Conservation (phyloP, 2,113 vertebrate species). For the Jacana jacana region DNA sequence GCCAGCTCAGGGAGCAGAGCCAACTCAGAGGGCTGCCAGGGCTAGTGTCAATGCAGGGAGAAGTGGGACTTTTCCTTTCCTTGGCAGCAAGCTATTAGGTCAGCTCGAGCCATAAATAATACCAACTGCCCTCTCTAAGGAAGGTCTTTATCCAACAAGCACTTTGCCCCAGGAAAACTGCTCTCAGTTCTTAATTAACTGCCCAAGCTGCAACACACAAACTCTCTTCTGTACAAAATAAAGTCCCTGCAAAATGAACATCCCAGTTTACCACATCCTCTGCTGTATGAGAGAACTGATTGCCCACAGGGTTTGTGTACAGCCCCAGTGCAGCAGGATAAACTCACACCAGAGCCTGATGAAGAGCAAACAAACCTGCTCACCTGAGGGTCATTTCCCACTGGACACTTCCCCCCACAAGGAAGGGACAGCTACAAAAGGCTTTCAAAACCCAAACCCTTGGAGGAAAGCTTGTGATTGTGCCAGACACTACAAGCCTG, state of each 20-base stretch:
- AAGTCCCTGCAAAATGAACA: neutral
- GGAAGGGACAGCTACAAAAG: neutral
- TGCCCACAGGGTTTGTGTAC: neutral
- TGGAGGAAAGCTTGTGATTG: neutral
- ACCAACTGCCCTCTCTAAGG: neutral
- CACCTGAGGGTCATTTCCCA: neutral
- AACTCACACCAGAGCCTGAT: neutral
- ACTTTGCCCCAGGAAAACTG: neutral
- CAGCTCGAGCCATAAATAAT: slow-evolving; percentile 7
- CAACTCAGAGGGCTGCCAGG: neutral
- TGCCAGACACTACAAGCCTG: neutral
- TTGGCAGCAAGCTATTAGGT: neutral
- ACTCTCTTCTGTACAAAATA: neutral
- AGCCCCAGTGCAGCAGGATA: neutral
- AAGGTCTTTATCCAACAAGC: neutral
- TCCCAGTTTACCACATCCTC: neutral
- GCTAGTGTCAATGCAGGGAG: neutral
- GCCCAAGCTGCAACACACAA: neutral
- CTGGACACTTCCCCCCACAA: neutral
- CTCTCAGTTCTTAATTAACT: neutral
- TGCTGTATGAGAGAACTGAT: neutral
- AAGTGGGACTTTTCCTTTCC: neutral
- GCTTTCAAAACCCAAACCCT: neutral
- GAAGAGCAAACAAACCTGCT: neutral
- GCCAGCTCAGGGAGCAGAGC: neutral